These are phyloP conservation scores for Gnathonemus echidnorhynchus DNA, from an alignment of 2,113 vertebrate genomes.

Conservation along the genomic window DNA sequence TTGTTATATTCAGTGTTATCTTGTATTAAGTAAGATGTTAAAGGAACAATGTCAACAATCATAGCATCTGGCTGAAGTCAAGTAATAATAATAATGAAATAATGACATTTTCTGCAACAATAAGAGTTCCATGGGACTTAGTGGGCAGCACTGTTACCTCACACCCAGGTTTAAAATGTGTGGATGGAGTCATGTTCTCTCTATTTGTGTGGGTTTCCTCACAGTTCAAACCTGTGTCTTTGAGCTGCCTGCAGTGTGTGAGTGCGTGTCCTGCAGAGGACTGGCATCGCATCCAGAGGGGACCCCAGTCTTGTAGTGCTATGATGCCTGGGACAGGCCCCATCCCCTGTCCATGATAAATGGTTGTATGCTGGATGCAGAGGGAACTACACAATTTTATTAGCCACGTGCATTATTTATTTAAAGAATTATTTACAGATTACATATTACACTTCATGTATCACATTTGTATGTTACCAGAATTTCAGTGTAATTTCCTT, in stretches of 20 bases:
- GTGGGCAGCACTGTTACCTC: too few species aligned
- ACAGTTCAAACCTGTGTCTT: neutral
- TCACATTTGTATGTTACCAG: slow-evolving; percentile 55
- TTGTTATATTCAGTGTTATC: neutral
- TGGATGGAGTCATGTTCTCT: neutral
- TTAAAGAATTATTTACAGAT: neutral
- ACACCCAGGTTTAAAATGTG: neutral
- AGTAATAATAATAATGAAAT: neutral
- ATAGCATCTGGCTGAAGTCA: neutral
- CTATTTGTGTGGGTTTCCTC: neutral
- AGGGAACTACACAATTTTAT: neutral
- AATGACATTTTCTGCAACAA: neutral
- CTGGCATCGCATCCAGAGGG: neutral
- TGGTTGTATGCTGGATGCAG: neutral
- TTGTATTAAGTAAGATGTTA: neutral
- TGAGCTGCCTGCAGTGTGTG: neutral
- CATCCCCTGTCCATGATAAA: neutral
- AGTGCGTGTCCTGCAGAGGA: neutral
- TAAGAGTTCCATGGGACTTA: neutral
- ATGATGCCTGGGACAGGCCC: neutral
- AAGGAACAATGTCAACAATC: neutral
- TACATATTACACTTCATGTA: neutral
- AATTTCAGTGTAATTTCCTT: slow-evolving; percentile 76
- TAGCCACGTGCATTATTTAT: neutral
- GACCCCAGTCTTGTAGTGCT: neutral